Evolutionary conservation across 2,888 invertebrate species (phyloP).

Genomic region (Heliothis peltigera): DNA sequence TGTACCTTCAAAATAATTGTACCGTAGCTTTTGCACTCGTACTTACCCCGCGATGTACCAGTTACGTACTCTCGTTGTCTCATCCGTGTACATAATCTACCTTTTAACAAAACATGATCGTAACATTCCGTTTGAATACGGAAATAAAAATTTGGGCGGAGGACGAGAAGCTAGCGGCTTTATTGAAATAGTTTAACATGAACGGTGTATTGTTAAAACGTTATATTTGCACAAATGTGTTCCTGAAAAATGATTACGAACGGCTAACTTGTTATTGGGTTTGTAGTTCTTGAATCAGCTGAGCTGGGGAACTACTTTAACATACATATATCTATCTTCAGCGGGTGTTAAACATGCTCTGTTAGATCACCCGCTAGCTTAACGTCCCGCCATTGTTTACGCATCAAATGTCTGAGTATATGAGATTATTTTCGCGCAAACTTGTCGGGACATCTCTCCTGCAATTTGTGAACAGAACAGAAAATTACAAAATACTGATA

Average conservation of each 20-base stretch:
- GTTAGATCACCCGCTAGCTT: slow-evolving; percentile 39
- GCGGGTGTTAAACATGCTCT: too few species aligned
- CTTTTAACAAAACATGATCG: slow-evolving; percentile 37
- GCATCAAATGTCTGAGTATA: slow-evolving; percentile 28
- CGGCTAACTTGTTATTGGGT: too few species aligned
- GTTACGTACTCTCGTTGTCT: slow-evolving; percentile 54
- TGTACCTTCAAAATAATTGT: slow-evolving; percentile 1
- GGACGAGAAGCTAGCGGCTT: slow-evolving; percentile 31
- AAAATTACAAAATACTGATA: slow-evolving; percentile 10
- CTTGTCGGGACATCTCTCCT: neutral
- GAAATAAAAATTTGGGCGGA: slow-evolving; percentile 37
- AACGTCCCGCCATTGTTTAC: slow-evolving; percentile 20
- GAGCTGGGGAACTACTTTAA: neutral
- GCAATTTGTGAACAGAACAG: neutral
- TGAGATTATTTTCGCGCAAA: slow-evolving; percentile 1
- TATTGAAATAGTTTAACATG: neutral
- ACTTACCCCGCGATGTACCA: slow-evolving; percentile 11
- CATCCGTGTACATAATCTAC: slow-evolving; percentile 38
- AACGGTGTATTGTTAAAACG: neutral
- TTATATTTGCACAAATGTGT: neutral
- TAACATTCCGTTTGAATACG: slow-evolving; percentile 58
- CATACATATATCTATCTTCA: too few species aligned
- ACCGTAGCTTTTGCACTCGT: slow-evolving; percentile 4
- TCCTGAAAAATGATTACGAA: too few species aligned
- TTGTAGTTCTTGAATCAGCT: too few species aligned